Evolutionary conservation across 1,140 invertebrate species (phyloP).

Genomic region (Mercenaria mercenaria): DNA sequence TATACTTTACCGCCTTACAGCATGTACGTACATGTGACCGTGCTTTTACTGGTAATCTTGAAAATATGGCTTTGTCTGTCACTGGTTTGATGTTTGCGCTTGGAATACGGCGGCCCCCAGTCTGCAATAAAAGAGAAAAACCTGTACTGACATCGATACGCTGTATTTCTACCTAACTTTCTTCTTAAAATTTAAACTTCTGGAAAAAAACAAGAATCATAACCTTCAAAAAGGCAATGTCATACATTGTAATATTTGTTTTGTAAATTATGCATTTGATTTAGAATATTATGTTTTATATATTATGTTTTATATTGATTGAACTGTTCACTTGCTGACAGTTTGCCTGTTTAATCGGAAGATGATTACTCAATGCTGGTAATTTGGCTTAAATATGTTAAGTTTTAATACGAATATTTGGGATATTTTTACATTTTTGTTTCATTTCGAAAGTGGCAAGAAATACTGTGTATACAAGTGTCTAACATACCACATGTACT

Average conservation of each 20-base stretch:
- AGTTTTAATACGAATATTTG: neutral
- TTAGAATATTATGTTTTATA: too few relatives aligned
- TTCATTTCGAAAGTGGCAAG: neutral
- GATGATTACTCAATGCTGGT: neutral
- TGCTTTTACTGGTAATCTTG: constrained; percentile 29
- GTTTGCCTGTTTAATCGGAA: neutral
- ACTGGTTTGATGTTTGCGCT: constrained; percentile 52
- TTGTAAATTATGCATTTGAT: neutral
- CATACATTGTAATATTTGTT: neutral
- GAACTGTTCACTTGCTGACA: too few relatives aligned
- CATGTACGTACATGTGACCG: constrained; percentile 9
- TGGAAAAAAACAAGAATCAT: neutral
- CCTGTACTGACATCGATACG: neutral
- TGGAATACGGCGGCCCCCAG: constrained; percentile 57
- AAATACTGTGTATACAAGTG: neutral
- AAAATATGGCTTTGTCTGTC: constrained; percentile 37
- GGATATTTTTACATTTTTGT: neutral
- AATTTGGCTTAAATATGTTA: neutral
- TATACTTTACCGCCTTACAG: too few relatives aligned
- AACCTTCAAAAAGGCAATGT: neutral
- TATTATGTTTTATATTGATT: too few relatives aligned
- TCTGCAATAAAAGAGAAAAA: constrained; percentile 35
- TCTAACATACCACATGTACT: constrained; percentile 3
- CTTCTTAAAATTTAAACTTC: neutral
- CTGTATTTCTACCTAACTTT: neutral